Evolutionary conservation across 2,888 invertebrate genomes (phyloP), one percentile per base, ranked within the genome.

Genomic region (Pasiphila rectangulata): DNA sequence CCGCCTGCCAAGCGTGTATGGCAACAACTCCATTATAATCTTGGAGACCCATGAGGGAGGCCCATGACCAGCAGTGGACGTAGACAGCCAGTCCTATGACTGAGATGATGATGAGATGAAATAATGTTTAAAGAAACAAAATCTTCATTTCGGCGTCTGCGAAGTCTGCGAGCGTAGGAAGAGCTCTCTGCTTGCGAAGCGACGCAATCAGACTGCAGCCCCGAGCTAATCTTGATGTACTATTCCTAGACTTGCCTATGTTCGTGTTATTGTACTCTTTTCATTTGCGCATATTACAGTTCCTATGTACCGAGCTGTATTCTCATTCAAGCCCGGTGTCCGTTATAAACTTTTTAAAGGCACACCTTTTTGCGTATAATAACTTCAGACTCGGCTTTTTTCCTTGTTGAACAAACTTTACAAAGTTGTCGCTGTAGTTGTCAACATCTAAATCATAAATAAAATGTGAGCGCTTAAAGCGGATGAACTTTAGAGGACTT

Each of bases 401-500:
- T 69, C 39, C 39, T 48, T 27, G 27, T 48, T 21, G 29, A 24
- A 25, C 21, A 59, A 73, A 78, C 66, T 75, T 78, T 64, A 61
- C 63, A 64, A 72, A 75, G 67, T 75, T 72, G 66, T 67, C 67
- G 29, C 23, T 39, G 73, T 74, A 75, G 72, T 74, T 77, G 80
- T 81, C 79, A 75, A 72, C 75, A 70, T 73, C 75, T 78, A 78
- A 81, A 82, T 80, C 81, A 79, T 84, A 83, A 83, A 83, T 84
- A 82, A 83, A 83, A 73, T 69, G 76, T 70, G 72, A 71, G 68
- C 72, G 76, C 67, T 80, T 76, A 79, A 45, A 76, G 77, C 75
- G 82, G 81, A 79, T 79, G 75, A 83, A 85, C 80, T 85, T 85
- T 81, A 79, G 76, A 77, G 77, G 80, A 80, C 77, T 83, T 80